Percentiles rank a stretch among this genome's conserved stretches.
Evolutionary conservation across 2,888 invertebrate species (phyloP).

Genomic region (Halictus quadricinctus): DNA sequence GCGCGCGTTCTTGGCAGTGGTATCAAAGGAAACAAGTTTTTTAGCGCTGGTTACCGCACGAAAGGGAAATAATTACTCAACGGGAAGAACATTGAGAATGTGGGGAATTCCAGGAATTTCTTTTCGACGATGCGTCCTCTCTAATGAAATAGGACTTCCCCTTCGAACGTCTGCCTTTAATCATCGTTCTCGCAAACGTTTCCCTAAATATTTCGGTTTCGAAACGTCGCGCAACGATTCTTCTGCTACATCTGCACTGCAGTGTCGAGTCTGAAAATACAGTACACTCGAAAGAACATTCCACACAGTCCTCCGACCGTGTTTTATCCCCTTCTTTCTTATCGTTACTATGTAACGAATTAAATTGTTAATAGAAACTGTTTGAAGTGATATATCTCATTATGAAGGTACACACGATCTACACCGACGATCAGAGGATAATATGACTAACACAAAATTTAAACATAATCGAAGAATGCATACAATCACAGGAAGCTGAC

Average conservation of each 20-base stretch:
- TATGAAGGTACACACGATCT: too few species aligned
- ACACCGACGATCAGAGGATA: too few species aligned
- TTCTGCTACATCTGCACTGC: not conserved
- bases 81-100: not conserved
- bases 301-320: too few species aligned
- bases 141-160: not conserved
- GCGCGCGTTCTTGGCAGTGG: not conserved
- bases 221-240: not conserved
- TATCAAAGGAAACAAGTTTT: conserved; percentile 4
- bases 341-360: not conserved
- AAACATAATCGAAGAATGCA: too few species aligned
- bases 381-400: too few species aligned
- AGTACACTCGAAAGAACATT: not conserved
- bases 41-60: not conserved
- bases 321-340: not conserved
- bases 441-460: too few species aligned
- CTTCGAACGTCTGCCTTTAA: not conserved
- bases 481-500: too few species aligned
- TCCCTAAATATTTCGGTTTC: not conserved
- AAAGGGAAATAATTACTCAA: conserved; percentile 1
- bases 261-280: not conserved
- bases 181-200: not conserved
- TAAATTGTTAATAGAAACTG: too few species aligned
- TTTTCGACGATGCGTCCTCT: not conserved
- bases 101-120: not conserved